Evolutionary conservation across 1,140 invertebrate species (phyloP).

Genomic region (Meloidogyne floridensis): DNA sequence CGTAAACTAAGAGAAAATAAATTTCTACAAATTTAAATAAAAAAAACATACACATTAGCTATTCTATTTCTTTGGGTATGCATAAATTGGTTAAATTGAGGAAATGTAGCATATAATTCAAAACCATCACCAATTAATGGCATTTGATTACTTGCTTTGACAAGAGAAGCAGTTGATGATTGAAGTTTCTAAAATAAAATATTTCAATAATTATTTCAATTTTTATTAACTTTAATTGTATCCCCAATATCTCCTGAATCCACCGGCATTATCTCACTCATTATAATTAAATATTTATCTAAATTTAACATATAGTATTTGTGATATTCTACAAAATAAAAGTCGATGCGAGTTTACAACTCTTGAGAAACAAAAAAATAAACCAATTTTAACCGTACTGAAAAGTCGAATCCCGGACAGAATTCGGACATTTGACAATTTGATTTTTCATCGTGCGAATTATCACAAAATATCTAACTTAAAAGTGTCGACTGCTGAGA

Average conservation of each 20-base stretch:
- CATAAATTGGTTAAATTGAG: conserved; percentile 38
- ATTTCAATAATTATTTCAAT: not conserved
- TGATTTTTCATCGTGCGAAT: no score
- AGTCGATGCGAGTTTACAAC: no score
- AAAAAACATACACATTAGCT: conserved; percentile 27
- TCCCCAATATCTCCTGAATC: not conserved
- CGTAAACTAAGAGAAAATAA: conserved; percentile 20
- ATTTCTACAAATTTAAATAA: not conserved
- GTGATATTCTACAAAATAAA: no score
- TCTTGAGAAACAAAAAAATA: no score
- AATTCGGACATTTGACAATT: no score
- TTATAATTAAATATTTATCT: not conserved
- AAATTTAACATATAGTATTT: no score
- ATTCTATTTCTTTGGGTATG: conserved; percentile 17
- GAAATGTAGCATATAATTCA: conserved; percentile 39
- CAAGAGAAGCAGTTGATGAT: conserved; percentile 23
- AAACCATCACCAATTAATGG: conserved; percentile 35
- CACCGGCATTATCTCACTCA: not conserved
- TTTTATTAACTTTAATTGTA: not conserved
- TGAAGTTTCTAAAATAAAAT: conserved; percentile 37
- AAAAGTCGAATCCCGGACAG: no score
- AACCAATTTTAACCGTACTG: no score
- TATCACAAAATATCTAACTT: no score
- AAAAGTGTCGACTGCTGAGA: no score
- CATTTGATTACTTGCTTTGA: conserved; percentile 34